Base-by-base conservation (phyloP, 2,797 vertebrate species). In the Philypnodon macrostomus region DNA sequence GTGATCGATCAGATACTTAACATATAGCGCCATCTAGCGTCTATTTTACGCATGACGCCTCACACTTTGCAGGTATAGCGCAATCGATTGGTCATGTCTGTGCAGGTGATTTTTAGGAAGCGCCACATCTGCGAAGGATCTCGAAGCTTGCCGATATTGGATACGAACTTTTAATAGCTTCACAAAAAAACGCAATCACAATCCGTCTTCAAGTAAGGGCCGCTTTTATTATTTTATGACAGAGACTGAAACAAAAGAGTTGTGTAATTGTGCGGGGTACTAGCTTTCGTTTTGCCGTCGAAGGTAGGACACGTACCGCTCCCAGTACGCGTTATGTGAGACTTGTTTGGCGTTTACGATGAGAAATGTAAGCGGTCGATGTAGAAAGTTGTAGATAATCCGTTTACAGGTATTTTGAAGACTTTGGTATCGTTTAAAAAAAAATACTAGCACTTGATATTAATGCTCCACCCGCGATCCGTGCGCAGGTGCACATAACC, bases 71-170 rank as follows among this genome's bases (percentile, higher is more conserved):
- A 87, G 84, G 77, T 86, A 14, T n/a, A 70, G 53, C 27, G 36
- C 4, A 52, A 55, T 85, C 74, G 73, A 85, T 78, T 87, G 61
- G 55, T 85, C 26, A 50, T 53, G 87, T 75, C 85, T 87, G 67
- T 15, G 42, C 83, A 88, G 85, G 84, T 87, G 65, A 53, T 50
- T 42, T 1, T 42, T 1, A 11, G 48, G 57, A 49, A 40, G 53
- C 36, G 41, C 54, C 34, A 36, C 41, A 34, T 45, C 37, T 66
- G 52, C 48, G 37, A 18, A 27, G 38, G 48, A 66, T 39, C 33
- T 44, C 10, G 24, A 42, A 30, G 38, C 23, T 42, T 16, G 12
- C 15, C 11, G 9, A 16, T 10, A 3, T 18, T n/a, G n/a, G n/a
- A n/a, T 18, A 10, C n/a, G 9, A 10, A 2, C 2, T 1, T 9